These are phyloP conservation scores for Podarcis raffonei DNA, from an alignment of 2,113 vertebrate species.

Conservation along the genomic window DNA sequence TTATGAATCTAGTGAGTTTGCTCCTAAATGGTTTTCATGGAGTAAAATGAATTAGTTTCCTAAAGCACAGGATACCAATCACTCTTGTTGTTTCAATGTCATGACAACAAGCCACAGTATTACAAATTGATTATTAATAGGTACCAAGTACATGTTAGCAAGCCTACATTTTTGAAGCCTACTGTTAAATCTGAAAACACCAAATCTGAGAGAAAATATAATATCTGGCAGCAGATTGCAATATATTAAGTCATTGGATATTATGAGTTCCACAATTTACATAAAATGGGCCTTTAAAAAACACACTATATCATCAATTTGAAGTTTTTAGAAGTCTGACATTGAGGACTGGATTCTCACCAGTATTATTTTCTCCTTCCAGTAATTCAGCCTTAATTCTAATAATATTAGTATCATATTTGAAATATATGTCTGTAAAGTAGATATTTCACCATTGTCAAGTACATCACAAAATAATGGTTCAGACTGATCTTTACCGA, in stretches of 20 bases:
- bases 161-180: background rate
- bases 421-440: background rate
- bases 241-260: background rate
- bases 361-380: too few relatives aligned
- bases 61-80: background rate
- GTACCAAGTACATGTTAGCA: background rate
- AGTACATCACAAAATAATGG: background rate
- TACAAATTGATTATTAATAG: background rate
- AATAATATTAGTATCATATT: background rate
- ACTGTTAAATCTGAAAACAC: background rate
- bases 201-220: background rate
- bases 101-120: background rate
- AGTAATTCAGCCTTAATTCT: background rate
- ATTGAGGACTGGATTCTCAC: background rate
- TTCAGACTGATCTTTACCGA: fast-evolving
- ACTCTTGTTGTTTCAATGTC: background rate
- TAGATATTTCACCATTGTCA: background rate
- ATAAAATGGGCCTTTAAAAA: background rate
- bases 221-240: background rate
- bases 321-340: background rate
- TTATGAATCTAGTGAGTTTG: background rate
- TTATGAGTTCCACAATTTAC: background rate
- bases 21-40: background rate
- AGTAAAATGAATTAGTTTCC: background rate
- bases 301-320: background rate